Conservation (phyloP, 2,888 invertebrate species). For the Xestobium rufovillosum region DNA sequence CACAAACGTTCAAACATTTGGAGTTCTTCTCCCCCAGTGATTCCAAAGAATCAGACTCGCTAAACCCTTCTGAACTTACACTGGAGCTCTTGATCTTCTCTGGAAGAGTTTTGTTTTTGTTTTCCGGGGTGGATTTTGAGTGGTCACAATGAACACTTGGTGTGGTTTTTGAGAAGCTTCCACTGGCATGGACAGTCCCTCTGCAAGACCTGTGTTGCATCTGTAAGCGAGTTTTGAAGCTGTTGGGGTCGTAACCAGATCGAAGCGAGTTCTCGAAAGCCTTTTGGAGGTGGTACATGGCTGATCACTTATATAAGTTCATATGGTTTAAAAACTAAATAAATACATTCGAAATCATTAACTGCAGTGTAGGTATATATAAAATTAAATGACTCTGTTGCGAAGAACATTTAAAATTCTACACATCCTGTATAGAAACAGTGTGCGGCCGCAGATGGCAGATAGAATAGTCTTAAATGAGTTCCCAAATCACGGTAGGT, state of each 20-base stretch:
- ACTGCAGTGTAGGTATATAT: no score
- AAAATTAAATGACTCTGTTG: no score
- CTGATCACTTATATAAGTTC: conserved; percentile 23
- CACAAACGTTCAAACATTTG: conserved; percentile 35
- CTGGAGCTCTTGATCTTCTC: conserved; percentile 47
- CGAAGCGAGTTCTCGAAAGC: conserved; percentile 55
- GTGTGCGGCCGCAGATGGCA: no score
- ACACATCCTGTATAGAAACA: no score
- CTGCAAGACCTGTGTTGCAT: conserved; percentile 65
- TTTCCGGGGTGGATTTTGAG: not conserved
- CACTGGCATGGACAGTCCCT: conserved; percentile 69
- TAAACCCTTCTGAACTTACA: conserved; percentile 58
- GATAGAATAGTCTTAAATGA: no score
- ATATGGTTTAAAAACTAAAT: no score
- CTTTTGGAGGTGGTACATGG: conserved; percentile 49
- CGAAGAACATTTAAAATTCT: no score
- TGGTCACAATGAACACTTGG: not conserved
- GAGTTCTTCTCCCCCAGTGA: conserved; percentile 34
- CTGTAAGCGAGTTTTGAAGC: conserved; percentile 48
- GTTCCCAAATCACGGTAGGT: no score
- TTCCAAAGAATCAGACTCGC: conserved; percentile 58
- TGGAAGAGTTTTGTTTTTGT: conserved; percentile 28
- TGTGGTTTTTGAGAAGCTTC: conserved; percentile 40
- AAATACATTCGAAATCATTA: no score
- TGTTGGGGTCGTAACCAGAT: conserved; percentile 47